These are phyloP conservation scores for Micrasema minimum DNA, from an alignment of 1,140 invertebrate species.

Conservation along the genomic window DNA sequence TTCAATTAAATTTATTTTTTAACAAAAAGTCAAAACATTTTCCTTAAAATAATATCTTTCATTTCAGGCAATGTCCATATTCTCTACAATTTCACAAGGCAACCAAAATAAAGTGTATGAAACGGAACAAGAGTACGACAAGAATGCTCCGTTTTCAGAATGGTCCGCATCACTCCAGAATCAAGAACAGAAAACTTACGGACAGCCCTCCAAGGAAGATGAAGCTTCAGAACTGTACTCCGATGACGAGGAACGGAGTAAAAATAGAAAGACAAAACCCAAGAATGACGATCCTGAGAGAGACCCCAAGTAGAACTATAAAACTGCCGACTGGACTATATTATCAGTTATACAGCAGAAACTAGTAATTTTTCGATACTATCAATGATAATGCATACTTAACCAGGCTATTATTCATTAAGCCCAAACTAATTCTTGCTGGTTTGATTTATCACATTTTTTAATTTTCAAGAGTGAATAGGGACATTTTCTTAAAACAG, in stretches of 20 bases:
- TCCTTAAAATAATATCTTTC: too few species aligned
- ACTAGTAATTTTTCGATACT: too few species aligned
- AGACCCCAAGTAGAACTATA: conserved; percentile 25
- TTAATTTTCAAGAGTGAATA: too few species aligned
- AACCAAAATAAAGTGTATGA: conserved; percentile 28
- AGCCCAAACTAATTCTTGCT: too few species aligned
- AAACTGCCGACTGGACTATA: not conserved
- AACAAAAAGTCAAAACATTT: too few species aligned
- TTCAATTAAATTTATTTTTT: too few species aligned
- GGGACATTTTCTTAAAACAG: too few species aligned
- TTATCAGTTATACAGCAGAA: not conserved
- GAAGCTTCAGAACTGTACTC: conserved; percentile 63
- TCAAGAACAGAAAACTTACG: conserved; percentile 21
- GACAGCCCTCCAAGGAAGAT: conserved; percentile 48
- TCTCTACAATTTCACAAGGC: conserved; percentile 69
- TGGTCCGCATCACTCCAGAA: conserved; percentile 18
- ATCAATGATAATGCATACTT: too few species aligned
- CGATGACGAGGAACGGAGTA: conserved; percentile 62
- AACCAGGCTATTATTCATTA: too few species aligned
- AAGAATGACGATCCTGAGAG: conserved; percentile 4
- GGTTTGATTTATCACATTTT: too few species aligned
- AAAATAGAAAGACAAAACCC: conserved; percentile 13
- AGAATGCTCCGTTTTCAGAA: conserved; percentile 3
- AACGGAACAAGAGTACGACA: not conserved
- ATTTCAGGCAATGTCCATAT: conserved; percentile 76